A percentile compares a stretch with the other conserved stretches of the same genome.
These are phyloP conservation scores for Gortyna flavago DNA, from an alignment of 2,888 invertebrate genomes.

Conservation along the genomic window DNA sequence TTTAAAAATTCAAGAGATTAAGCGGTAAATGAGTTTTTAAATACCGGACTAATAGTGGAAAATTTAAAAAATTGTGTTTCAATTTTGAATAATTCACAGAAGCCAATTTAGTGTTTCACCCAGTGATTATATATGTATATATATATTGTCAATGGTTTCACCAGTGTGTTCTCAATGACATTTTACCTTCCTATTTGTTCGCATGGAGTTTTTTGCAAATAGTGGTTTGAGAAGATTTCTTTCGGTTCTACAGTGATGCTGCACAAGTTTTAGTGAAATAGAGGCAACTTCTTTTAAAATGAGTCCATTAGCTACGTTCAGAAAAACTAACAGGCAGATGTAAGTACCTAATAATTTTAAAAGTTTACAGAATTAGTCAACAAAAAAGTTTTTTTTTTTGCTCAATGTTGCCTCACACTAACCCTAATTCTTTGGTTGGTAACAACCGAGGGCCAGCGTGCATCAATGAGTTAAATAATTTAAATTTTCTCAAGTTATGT, in stretches of 20 bases:
- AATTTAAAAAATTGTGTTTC: conserved; percentile 19
- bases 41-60: conserved; percentile 3
- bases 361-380: conserved; percentile 3
- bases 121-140: too few species aligned
- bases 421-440: neutral
- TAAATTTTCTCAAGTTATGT: neutral
- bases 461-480: neutral
- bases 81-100: conserved; percentile 46
- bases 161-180: conserved; percentile 58
- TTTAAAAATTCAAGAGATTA: conserved; percentile 13
- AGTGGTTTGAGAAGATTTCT: conserved; percentile 16
- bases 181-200: conserved; percentile 34
- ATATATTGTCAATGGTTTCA: too few species aligned
- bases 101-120: conserved; percentile 16
- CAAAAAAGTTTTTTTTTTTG: neutral
- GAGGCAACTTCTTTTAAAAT: conserved; percentile 61
- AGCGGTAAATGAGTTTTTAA: conserved; percentile 15
- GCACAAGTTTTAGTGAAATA: conserved; percentile 43
- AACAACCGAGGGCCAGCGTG: neutral
- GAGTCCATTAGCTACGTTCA: conserved; percentile 75
- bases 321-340: conserved; percentile 73
- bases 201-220: conserved; percentile 6
- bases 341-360: conserved; percentile 67
- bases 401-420: neutral
- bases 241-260: conserved; percentile 51